These are phyloP conservation scores for Himalopsyche kuldschensis DNA, from an alignment of 2,888 invertebrate species.

Conservation along the genomic window DNA sequence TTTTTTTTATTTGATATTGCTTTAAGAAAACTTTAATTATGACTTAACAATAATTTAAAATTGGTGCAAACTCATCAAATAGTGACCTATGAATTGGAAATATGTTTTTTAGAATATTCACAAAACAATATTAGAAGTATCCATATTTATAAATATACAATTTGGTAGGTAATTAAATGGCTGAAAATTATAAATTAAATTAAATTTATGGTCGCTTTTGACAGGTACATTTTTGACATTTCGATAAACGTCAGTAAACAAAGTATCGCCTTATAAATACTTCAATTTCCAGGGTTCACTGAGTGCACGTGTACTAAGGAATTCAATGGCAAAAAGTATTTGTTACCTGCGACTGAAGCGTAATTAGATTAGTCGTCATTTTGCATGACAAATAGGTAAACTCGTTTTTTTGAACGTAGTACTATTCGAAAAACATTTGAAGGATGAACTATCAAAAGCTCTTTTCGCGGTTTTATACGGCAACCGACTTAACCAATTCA, in stretches of 20 bases:
- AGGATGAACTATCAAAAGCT: constrained; percentile 38
- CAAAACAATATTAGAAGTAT: no score
- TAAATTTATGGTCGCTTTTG: constrained; percentile 13
- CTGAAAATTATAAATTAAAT: background rate
- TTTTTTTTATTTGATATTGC: no score
- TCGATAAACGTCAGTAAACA: background rate
- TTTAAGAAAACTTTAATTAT: no score
- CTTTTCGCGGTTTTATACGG: constrained; percentile 35
- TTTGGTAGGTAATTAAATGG: no score
- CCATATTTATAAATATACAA: no score
- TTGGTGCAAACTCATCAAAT: no score
- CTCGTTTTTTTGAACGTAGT: background rate
- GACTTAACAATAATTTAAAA: no score
- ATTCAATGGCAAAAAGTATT: background rate
- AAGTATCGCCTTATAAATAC: background rate
- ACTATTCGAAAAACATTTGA: constrained; percentile 5
- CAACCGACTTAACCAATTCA: constrained; percentile 21
- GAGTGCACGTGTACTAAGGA: background rate
- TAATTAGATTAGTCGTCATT: constrained; percentile 29
- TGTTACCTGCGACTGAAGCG: constrained; percentile 3
- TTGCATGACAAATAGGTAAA: constrained; percentile 12
- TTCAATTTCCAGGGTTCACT: background rate
- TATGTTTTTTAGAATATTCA: no score
- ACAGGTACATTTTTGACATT: constrained; percentile 22
- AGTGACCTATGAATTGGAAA: no score